A percentile compares a stretch with the other conserved stretches of the same genome.
Conservation (phyloP, 2,113 vertebrate genomes). For the Stigmatopora nigra region DNA sequence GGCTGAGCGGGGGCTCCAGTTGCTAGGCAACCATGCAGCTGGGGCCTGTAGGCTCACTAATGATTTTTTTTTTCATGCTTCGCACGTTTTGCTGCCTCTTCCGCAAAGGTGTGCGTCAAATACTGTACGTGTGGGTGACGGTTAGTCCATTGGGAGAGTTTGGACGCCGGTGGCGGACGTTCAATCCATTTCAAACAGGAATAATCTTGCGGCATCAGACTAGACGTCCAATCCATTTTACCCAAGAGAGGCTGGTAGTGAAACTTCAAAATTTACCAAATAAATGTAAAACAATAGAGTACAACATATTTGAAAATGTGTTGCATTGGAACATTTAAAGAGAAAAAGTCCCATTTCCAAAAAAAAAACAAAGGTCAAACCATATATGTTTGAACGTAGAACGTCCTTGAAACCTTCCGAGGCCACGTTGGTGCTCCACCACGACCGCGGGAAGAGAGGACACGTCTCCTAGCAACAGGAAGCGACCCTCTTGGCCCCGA, state of each 20-base stretch:
- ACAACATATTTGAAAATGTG: too few relatives aligned
- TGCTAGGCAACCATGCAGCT: conserved; percentile 71
- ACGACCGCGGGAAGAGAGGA: conserved; percentile 35
- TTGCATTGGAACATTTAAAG: too few relatives aligned
- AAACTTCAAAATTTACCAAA: too few relatives aligned
- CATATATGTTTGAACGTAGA: background rate
- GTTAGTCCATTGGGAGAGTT: conserved; percentile 6
- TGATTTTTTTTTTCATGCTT: conserved; percentile 46
- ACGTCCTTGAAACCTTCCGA: background rate
- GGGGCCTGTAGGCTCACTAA: conserved; percentile 57
- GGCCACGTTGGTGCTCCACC: background rate
- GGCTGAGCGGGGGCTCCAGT: conserved; percentile 60
- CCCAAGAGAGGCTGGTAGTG: too few relatives aligned
- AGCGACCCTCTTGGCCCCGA: conserved; percentile 34
- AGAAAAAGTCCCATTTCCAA: too few relatives aligned
- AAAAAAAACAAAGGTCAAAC: too few relatives aligned
- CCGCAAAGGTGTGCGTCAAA: background rate
- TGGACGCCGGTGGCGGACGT: too few relatives aligned
- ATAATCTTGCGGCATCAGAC: too few relatives aligned
- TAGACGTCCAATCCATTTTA: too few relatives aligned
- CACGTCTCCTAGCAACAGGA: conserved; percentile 67
- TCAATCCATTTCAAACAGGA: too few relatives aligned
- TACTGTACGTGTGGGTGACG: conserved; percentile 1
- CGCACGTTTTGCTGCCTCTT: conserved; percentile 32
- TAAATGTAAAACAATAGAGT: too few relatives aligned